Evolutionary conservation across 2,888 invertebrate genomes (phyloP).

Genomic region (Pinctada fucata): DNA sequence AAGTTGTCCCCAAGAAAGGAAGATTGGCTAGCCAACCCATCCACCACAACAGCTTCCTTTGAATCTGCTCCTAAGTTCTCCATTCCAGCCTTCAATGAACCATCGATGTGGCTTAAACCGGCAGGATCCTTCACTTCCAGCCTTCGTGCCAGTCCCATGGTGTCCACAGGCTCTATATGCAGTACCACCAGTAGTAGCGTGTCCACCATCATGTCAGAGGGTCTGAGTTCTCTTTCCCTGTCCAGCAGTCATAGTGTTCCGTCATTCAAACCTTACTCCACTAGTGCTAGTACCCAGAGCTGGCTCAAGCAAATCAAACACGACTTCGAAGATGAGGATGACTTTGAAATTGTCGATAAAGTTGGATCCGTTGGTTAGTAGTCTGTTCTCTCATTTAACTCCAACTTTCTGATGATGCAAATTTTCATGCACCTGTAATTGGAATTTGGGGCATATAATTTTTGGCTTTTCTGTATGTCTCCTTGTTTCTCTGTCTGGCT

Average conservation of each 20-base stretch:
- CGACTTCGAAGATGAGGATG: constrained; percentile 69
- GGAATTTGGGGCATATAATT: background rate
- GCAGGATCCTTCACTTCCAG: constrained; percentile 14
- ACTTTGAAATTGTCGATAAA: constrained; percentile 68
- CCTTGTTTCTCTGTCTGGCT: background rate
- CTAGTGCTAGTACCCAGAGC: constrained; percentile 66
- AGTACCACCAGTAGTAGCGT: constrained; percentile 12
- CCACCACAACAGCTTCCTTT: constrained; percentile 38
- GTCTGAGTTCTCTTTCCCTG: constrained; percentile 2
- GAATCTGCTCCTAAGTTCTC: constrained; percentile 44
- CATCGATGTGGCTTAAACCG: constrained; percentile 51
- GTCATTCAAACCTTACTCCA: constrained; percentile 39
- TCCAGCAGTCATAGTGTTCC: constrained; percentile 13
- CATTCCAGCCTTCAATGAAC: constrained; percentile 46
- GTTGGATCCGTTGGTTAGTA: constrained; percentile 33
- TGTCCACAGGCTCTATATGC: constrained; percentile 4
- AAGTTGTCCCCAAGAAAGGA: constrained; percentile 59
- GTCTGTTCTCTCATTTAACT: background rate
- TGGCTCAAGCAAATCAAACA: constrained; percentile 73
- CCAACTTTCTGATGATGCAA: background rate
- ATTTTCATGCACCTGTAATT: background rate
- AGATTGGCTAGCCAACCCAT: constrained; percentile 65
- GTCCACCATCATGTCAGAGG: constrained; percentile 1
- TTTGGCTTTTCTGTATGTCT: background rate
- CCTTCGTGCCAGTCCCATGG: constrained; percentile 24